Base-by-base conservation (phyloP, 2,113 vertebrate genomes). In the Anolis sagrei region DNA sequence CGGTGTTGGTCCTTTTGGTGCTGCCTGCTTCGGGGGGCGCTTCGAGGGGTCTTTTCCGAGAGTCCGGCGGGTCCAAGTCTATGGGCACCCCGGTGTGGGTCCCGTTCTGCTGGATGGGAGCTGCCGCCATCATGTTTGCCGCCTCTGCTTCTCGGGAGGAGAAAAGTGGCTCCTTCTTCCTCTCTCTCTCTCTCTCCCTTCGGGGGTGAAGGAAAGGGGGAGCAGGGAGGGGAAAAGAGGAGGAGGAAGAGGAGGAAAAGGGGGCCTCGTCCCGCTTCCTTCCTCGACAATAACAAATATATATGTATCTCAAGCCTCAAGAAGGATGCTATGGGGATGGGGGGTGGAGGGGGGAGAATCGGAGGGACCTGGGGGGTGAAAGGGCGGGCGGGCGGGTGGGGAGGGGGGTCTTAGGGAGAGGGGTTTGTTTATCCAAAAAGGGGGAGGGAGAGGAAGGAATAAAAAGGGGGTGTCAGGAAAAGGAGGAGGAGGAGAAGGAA, bases 1-100 rank as follows among this genome's bases (percentile, higher is more conserved):
- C 96, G 89, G 96, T 97, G 95, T 97, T 97, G 93, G 96, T 97
- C 94, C 97, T 96, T 95, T 97, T 97, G 92, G 97, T 97, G 96
- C 96, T 97, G 94, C 96, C 97, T 92, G 96, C 96, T 95, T 97
- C 97, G 18, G 96, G 96, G 88, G 97, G 97, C 48, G 96, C 96
- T 95, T 97, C 97, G 69, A 97, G 95, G 92, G 97, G 97, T 95
- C 97, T 95, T 92, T 97, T 97, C 91, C 97, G 94, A 76, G 96
- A 97, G 94, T 97, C 96, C 94, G 96, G 96, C 91, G 96, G 96
- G 94, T 97, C 96, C 93, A 97, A 90, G 93, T 97, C 96, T 96
- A 97, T 95, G 92, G 96, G 96, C 87, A 97, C 96, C 96, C 95
- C 96, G 72, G 95, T 95, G 90, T 97, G 96, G 95, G 96, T 97